These are phyloP conservation scores for Pomphorhynchus laevis DNA, from an alignment of 1,140 invertebrate genomes.

Conservation along the genomic window DNA sequence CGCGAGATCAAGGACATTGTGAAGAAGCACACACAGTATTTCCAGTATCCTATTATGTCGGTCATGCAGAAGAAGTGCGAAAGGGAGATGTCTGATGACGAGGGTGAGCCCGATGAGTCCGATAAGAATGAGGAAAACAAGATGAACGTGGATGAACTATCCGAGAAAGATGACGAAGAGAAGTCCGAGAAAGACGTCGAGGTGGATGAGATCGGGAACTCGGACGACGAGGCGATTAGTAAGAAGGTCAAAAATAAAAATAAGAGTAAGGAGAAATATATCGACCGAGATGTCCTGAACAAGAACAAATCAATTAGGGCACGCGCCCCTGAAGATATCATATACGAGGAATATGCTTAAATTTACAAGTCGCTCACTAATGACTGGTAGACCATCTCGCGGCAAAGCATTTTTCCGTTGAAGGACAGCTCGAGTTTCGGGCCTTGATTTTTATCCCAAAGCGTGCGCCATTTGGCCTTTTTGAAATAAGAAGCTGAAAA, in stretches of 20 bases:
- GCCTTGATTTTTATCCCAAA: slow-evolving; percentile 69
- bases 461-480: slow-evolving; percentile 74
- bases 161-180: slow-evolving; percentile 16
- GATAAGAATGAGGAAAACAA: slow-evolving; percentile 3
- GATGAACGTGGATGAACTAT: background rate
- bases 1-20: slow-evolving; percentile 71
- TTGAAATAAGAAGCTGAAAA: slow-evolving; percentile 85
- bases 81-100: slow-evolving; percentile 40
- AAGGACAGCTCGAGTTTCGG: slow-evolving; percentile 83
- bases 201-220: slow-evolving; percentile 30
- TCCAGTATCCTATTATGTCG: slow-evolving; percentile 85
- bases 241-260: no score
- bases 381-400: slow-evolving; percentile 92
- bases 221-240: slow-evolving; percentile 39
- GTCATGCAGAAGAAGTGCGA: slow-evolving; percentile 24
- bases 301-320: slow-evolving; percentile 98
- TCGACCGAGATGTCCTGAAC: slow-evolving; percentile 86
- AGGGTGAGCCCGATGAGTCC: slow-evolving; percentile 18
- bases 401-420: slow-evolving; percentile 89
- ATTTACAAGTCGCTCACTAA: slow-evolving; percentile 94
- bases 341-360: slow-evolving; percentile 81
- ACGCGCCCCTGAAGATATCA: slow-evolving; percentile 77
- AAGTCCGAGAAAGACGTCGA: slow-evolving; percentile 12
- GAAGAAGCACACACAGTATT: slow-evolving; percentile 95
- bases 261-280: slow-evolving; percentile 83